These are phyloP conservation scores for Caenorhabditis briggsae DNA, from an alignment of 1,140 invertebrate genomes.

Conservation along the genomic window DNA sequence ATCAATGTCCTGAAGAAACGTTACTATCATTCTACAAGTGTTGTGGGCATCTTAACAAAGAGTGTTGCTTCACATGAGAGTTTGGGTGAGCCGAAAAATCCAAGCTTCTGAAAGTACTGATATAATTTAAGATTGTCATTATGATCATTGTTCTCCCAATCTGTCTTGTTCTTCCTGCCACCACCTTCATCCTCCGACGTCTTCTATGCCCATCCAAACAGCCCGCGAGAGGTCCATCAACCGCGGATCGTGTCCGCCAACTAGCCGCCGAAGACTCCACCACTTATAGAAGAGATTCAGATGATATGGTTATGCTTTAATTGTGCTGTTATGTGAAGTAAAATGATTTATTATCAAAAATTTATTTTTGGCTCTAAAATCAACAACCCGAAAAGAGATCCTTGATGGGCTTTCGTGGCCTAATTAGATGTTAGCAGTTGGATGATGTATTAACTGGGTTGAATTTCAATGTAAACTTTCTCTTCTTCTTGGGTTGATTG, in stretches of 20 bases:
- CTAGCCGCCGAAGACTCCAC: slow-evolving; percentile 39
- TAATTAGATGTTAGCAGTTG: neutral
- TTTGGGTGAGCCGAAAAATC: neutral
- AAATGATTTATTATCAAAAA: slow-evolving; percentile 1
- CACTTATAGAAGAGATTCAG: slow-evolving; percentile 40
- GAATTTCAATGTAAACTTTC: slow-evolving; percentile 46
- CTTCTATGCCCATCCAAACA: slow-evolving; percentile 20
- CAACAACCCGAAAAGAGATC: slow-evolving; percentile 23
- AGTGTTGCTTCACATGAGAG: slow-evolving; percentile 45
- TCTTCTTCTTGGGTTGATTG: slow-evolving; percentile 56
- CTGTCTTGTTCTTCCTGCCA: slow-evolving; percentile 31
- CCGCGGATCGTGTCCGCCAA: slow-evolving; percentile 24
- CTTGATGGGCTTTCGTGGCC: neutral
- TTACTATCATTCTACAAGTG: slow-evolving; percentile 24
- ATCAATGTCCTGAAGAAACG: slow-evolving; percentile 34
- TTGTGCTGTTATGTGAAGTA: neutral
- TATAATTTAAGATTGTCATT: slow-evolving; percentile 31
- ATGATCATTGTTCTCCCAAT: slow-evolving; percentile 43
- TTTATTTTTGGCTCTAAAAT: slow-evolving; percentile 7
- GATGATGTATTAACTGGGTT: slow-evolving; percentile 52
- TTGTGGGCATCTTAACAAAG: slow-evolving; percentile 42
- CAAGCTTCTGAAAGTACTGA: neutral
- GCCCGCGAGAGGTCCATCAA: slow-evolving; percentile 16
- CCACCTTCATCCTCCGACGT: neutral
- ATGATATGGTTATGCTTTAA: slow-evolving; percentile 48